These are phyloP conservation scores for Loxodonta africana DNA, from an alignment of 2,113 vertebrate genomes.

Conservation along the genomic window DNA sequence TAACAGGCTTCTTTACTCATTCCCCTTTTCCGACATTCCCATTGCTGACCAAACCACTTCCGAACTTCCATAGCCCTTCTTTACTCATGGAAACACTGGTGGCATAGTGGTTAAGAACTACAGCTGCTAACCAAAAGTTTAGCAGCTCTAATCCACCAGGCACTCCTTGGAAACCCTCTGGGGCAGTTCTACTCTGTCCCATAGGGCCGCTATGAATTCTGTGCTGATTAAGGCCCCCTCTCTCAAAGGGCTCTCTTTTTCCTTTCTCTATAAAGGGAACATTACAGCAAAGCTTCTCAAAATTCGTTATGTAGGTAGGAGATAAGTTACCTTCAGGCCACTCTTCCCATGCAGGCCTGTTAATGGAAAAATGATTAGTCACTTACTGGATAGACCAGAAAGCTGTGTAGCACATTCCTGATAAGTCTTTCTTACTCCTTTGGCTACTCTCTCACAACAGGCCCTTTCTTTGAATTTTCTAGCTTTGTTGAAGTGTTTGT, in stretches of 20 bases:
- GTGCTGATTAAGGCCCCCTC: background rate
- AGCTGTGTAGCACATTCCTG: background rate
- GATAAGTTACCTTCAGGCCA: background rate
- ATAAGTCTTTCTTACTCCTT: background rate
- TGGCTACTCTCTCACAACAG: background rate
- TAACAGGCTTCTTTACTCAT: background rate
- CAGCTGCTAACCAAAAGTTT: background rate
- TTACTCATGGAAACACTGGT: background rate
- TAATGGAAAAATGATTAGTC: background rate
- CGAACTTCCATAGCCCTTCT: background rate
- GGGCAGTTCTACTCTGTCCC: too few relatives aligned
- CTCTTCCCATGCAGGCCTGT: background rate
- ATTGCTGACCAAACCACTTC: background rate
- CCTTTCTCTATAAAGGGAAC: background rate
- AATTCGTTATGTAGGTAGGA: background rate
- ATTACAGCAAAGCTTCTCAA: background rate
- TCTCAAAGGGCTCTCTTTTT: background rate
- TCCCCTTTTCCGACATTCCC: background rate
- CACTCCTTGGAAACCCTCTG: too few relatives aligned
- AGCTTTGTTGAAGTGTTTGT: background rate
- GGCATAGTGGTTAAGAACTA: too few relatives aligned
- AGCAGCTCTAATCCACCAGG: too few relatives aligned
- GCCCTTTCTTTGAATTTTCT: background rate
- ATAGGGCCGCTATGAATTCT: background rate
- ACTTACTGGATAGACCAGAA: background rate